phyloP scores from a whole-genome alignment of 2,888 invertebrate genomes.

The Hymenopus coronatus region DNA sequence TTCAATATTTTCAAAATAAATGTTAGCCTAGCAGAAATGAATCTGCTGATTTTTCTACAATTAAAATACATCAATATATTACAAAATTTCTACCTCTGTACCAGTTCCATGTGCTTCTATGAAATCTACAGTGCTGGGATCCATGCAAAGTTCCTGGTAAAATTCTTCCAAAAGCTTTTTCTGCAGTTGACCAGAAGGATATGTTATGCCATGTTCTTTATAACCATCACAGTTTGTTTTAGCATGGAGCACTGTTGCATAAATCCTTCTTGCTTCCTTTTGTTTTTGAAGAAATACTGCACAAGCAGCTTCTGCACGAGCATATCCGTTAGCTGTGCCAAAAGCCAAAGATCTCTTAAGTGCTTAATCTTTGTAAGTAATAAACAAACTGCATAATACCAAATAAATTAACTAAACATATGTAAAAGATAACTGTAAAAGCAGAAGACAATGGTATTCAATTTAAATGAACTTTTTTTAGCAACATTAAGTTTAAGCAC shows the following conservation, averaged over 20 bases:
- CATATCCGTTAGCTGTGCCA: constrained; percentile 68
- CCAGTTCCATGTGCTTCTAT: constrained; percentile 71
- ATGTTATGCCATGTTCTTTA: constrained; percentile 67
- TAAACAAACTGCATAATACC: too few relatives aligned
- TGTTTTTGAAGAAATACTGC: constrained; percentile 70
- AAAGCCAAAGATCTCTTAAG: background rate
- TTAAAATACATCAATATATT: background rate
- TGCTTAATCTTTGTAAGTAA: too few relatives aligned
- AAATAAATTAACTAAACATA: too few relatives aligned
- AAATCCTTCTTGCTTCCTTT: constrained; percentile 50
- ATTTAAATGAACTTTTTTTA: too few relatives aligned
- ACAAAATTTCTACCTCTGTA: constrained; percentile 45
- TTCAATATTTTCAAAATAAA: too few relatives aligned
- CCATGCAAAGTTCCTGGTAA: constrained; percentile 58
- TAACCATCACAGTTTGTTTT: constrained; percentile 60
- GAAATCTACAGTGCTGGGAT: constrained; percentile 57
- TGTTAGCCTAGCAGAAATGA: too few relatives aligned
- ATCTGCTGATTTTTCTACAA: too few relatives aligned
- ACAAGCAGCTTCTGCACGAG: constrained; percentile 75
- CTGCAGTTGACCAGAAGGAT: constrained; percentile 58
- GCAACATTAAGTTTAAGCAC: too few relatives aligned
- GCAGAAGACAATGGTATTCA: too few relatives aligned
- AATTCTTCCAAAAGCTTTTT: constrained; percentile 51
- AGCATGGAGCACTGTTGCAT: constrained; percentile 54
- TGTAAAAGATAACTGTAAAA: too few relatives aligned